Base-by-base conservation (phyloP, 1,140 invertebrate species). In the Saxidomus purpurata region DNA sequence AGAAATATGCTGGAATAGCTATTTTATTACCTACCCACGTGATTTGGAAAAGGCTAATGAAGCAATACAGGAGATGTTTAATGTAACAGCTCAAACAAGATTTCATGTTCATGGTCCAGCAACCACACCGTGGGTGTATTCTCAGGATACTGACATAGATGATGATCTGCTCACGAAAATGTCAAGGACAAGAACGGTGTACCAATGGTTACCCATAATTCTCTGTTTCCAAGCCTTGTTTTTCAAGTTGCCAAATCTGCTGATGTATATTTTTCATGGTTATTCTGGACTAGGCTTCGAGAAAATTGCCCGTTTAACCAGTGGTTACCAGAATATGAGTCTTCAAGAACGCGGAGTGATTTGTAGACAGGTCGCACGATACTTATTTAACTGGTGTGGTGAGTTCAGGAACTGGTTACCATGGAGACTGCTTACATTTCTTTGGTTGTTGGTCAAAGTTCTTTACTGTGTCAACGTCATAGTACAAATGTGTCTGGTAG, bases 161-260 rank as follows among this genome's bases (percentile, higher is more conserved):
- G 25, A 61, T 22, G 22, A 22, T 47, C 38, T 74, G 69, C 34
- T 13, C 2, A 74, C 34, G 1, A 74, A 40, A 11, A 40, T 74
- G 69, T 38, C 36, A 40, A 74, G 36, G 43, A 83, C 55, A 19
- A 63, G 38, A n/a, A 84, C 82, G 40, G 25, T 71, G 17, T 86
- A 86, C 71, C 84, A 86, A 63, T 86, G 69, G 69, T 25, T 86
- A 25, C 84, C 84, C 13, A 13, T 77, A 0, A 86, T 86, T 6
- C 43, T 86, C 3, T 74, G 67, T 77, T 55, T 86, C 49, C 84
- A 86, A 43, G 84, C 84, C 15, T 43, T 86, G 8, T 47, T 86
- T 11, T 86, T 86, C 36, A 86, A 86, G 36, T 22, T 86, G 17
- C 84, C 84, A 4, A 74, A 61, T 34, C 38, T 86, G 11, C 9